phyloP scores from a whole-genome alignment of 2,797 vertebrate species.

The Erpetoichthys calabaricus region DNA sequence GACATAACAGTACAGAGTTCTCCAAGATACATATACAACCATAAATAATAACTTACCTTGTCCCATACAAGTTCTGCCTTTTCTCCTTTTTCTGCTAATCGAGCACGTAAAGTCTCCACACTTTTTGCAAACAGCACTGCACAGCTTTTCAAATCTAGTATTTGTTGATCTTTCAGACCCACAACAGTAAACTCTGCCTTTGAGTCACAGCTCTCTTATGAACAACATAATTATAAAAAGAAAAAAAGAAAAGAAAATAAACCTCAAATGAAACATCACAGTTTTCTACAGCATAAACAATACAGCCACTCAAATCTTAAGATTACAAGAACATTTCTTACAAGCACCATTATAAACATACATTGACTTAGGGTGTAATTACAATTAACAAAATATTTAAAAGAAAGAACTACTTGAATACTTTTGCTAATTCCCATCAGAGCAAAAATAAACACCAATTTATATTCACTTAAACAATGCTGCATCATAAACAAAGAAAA shows the following conservation, averaged over 20 bases:
- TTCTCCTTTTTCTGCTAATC: slow-evolving; percentile 72
- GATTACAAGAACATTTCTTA: too few species aligned
- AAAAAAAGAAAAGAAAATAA: neutral
- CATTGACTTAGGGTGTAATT: too few species aligned
- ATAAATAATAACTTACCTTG: slow-evolving; percentile 54
- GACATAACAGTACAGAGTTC: too few species aligned
- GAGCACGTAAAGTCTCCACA: slow-evolving; percentile 69
- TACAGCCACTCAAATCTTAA: neutral
- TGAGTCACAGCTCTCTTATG: slow-evolving; percentile 41
- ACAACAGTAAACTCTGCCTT: slow-evolving; percentile 46
- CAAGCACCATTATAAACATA: too few species aligned
- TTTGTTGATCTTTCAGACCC: slow-evolving; percentile 85
- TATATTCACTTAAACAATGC: too few species aligned
- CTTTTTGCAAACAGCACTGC: slow-evolving; percentile 76
- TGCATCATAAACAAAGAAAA: too few species aligned
- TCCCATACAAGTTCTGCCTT: slow-evolving; percentile 87
- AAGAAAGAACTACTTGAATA: too few species aligned
- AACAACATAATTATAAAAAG: slow-evolving; percentile 1
- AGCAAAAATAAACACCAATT: too few species aligned
- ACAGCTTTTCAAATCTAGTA: slow-evolving; percentile 71
- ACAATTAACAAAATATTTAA: too few species aligned
- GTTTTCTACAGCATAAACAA: neutral
- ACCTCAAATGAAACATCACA: neutral
- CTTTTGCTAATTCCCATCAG: too few species aligned
- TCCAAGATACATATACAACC: too few species aligned